These are phyloP conservation scores for Rhinogobius similis DNA, from an alignment of 2,113 vertebrate genomes.

Conservation along the genomic window DNA sequence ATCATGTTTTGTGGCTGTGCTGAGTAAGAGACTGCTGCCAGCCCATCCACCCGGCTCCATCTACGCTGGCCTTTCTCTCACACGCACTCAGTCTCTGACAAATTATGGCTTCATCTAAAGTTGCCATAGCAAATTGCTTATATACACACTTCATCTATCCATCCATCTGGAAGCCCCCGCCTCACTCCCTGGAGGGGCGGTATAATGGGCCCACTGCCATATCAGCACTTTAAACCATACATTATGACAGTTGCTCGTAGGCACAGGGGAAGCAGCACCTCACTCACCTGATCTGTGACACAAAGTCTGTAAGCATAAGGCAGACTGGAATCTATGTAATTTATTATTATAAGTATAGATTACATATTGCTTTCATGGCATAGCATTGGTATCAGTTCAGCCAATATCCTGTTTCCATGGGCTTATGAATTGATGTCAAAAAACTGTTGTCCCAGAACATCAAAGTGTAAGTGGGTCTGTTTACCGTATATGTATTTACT, in stretches of 20 bases:
- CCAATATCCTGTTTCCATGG: too few relatives aligned
- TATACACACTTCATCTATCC: constrained; percentile 42
- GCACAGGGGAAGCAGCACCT: background rate
- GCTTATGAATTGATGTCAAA: too few relatives aligned
- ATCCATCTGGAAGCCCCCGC: constrained; percentile 29
- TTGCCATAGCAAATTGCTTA: constrained; percentile 50
- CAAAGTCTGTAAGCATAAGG: background rate
- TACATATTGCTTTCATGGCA: too few relatives aligned
- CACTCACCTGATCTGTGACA: background rate
- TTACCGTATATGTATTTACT: too few relatives aligned
- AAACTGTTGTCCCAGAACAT: too few relatives aligned
- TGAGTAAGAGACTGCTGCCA: constrained; percentile 69
- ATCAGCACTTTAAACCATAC: constrained; percentile 68
- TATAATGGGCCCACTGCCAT: constrained; percentile 41
- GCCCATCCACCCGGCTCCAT: constrained; percentile 27
- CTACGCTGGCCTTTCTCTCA: constrained; percentile 55
- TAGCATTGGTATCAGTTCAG: too few relatives aligned
- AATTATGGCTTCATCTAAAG: constrained; percentile 62
- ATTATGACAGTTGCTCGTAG: constrained; percentile 48
- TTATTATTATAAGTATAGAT: too few relatives aligned
- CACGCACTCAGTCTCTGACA: constrained; percentile 62
- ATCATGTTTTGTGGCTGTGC: constrained; percentile 56
- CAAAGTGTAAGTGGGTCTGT: too few relatives aligned
- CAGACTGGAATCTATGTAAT: background rate
- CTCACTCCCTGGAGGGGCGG: constrained; percentile 34